Evolutionary conservation across 2,888 invertebrate species (phyloP).

Genomic region (Nesidiocoris tenuis): DNA sequence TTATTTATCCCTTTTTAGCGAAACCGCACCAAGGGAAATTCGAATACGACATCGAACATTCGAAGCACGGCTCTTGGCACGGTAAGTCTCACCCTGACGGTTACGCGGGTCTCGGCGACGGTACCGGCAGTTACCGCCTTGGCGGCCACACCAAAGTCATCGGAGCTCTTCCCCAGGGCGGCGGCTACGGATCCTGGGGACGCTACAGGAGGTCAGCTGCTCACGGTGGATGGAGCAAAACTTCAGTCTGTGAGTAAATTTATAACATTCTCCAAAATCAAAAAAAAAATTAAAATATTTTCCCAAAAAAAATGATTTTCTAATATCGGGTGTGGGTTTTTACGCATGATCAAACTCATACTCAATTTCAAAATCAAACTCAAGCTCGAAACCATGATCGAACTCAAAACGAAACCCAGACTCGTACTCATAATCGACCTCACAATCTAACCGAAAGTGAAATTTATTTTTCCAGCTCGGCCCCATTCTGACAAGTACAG

Average conservation of each 20-base stretch:
- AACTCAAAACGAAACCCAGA: no score
- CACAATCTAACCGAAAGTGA: no score
- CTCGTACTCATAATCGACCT: no score
- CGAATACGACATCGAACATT: constrained; percentile 43
- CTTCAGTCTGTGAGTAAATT: constrained; percentile 14
- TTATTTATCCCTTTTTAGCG: constrained; percentile 18
- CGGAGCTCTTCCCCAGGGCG: constrained; percentile 43
- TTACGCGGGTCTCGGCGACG: constrained; percentile 47
- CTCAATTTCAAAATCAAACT: no score
- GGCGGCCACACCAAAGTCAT: constrained; percentile 32
- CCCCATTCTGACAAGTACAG: constrained; percentile 41
- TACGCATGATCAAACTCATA: no score
- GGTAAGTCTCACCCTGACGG: constrained; percentile 46
- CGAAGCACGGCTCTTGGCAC: constrained; percentile 44
- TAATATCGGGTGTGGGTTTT: no score
- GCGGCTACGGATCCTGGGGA: constrained; percentile 23
- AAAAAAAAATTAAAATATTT: no score
- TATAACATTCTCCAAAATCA: no score
- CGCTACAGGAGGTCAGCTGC: constrained; percentile 15
- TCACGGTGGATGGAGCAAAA: constrained; percentile 22
- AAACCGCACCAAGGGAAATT: constrained; percentile 43
- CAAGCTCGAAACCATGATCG: no score
- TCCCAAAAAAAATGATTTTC: no score
- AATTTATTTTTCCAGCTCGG: constrained; percentile 34
- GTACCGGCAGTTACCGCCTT: constrained; percentile 42